A percentile compares a stretch with the other conserved stretches of the same genome.
phyloP scores from a whole-genome alignment of 2,797 vertebrate genomes.

The Lutjanus campechanus region DNA sequence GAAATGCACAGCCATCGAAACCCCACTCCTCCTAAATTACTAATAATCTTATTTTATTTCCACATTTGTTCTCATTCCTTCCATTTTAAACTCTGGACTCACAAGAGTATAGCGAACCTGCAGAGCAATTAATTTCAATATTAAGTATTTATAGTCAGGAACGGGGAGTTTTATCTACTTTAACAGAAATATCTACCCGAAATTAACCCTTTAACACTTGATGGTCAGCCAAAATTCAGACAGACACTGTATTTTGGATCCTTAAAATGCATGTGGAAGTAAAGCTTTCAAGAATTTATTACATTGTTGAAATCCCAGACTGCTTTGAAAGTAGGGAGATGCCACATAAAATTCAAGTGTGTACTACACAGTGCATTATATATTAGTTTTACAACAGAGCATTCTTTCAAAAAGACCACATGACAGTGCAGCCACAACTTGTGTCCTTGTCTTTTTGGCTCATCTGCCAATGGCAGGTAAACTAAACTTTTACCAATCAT shows the following conservation, averaged over 20 bases:
- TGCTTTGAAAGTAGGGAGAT: not conserved
- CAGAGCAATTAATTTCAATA: not conserved
- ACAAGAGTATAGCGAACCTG: not conserved
- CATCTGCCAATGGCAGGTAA: no score
- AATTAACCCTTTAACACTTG: fast-evolving
- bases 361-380: not conserved
- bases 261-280: not conserved
- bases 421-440: not conserved
- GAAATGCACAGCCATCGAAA: constrained; percentile 2
- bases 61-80: not conserved
- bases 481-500: no score
- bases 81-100: not conserved
- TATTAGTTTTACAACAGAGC: not conserved
- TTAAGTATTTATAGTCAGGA: not conserved
- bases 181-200: not conserved
- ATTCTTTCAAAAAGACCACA: not conserved
- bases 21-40: not conserved
- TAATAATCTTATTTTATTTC: not conserved
- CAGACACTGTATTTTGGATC: not conserved
- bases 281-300: not conserved
- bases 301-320: not conserved
- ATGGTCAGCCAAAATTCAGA: not conserved
- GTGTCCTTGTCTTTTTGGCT: not conserved
- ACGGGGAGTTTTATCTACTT: not conserved
- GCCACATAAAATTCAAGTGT: not conserved